Evolutionary conservation across 2,888 invertebrate species (phyloP).

Genomic region (Toxonevra muliebris): DNA sequence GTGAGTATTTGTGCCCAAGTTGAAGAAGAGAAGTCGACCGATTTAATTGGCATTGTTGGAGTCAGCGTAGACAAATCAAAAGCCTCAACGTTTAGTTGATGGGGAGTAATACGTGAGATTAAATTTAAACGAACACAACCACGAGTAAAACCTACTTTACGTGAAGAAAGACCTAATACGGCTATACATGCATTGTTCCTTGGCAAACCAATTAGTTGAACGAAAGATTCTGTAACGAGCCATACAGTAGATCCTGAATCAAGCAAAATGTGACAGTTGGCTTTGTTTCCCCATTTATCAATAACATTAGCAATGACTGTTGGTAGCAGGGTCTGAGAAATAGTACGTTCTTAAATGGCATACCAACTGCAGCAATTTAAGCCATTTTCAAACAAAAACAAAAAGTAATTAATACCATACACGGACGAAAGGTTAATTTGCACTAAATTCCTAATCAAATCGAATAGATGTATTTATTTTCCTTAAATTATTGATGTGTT

Average conservation of each 20-base stretch:
- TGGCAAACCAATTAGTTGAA: slow-evolving; percentile 18
- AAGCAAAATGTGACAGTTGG: slow-evolving; percentile 16
- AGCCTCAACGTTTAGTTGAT: slow-evolving; percentile 8
- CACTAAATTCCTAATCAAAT: background rate
- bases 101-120: background rate
- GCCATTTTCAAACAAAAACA: no score
- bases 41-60: slow-evolving; percentile 19
- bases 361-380: no score
- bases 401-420: slow-evolving; percentile 14
- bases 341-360: background rate
- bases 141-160: slow-evolving; percentile 21
- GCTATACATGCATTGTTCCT: slow-evolving; percentile 12
- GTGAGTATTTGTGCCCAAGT: slow-evolving; percentile 24
- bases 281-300: background rate
- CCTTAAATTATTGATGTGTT: no score
- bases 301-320: slow-evolving; percentile 7
- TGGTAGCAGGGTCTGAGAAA: background rate
- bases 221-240: slow-evolving; percentile 29
- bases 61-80: slow-evolving; percentile 24
- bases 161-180: slow-evolving; percentile 14
- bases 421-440: slow-evolving; percentile 12
- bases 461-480: background rate
- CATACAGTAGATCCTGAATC: slow-evolving; percentile 25
- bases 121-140: slow-evolving; percentile 21
- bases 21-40: slow-evolving; percentile 10